Evolutionary conservation across 2,113 vertebrate genomes (phyloP).

Genomic region (Peromyscus leucopus): DNA sequence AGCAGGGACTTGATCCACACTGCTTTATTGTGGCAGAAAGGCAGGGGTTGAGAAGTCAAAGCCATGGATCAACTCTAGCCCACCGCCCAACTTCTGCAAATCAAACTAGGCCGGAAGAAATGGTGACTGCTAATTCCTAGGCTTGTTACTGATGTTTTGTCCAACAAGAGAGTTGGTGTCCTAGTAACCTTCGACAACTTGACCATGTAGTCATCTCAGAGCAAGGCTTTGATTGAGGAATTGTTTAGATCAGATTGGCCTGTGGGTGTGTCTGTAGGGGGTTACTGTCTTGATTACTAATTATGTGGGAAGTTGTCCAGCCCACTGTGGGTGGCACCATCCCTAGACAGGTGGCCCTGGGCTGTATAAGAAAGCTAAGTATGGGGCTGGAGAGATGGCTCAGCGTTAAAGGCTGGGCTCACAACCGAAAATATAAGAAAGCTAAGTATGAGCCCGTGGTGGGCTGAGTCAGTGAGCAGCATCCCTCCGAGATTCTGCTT

Average conservation of each 20-base stretch:
- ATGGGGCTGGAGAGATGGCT: no score
- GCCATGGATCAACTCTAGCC: background rate
- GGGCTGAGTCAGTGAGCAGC: background rate
- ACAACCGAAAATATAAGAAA: background rate
- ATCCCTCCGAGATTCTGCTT: background rate
- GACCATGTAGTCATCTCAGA: background rate
- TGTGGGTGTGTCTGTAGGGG: background rate
- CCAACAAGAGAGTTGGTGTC: background rate
- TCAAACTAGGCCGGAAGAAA: background rate
- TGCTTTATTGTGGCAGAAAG: background rate
- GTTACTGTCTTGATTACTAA: background rate
- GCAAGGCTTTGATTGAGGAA: background rate
- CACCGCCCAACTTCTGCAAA: background rate
- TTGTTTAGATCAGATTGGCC: background rate
- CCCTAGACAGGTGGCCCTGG: background rate
- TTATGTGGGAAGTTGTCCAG: background rate
- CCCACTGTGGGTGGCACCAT: background rate
- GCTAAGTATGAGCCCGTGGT: background rate
- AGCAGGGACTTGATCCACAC: background rate
- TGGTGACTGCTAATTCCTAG: accelerated
- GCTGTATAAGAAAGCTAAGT: background rate
- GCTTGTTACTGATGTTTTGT: no score
- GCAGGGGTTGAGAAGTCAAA: background rate
- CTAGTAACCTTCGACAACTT: background rate
- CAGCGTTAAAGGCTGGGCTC: no score